Evolutionary conservation across 2,113 vertebrate genomes (phyloP).

Genomic region (Emydura subglobosa): DNA sequence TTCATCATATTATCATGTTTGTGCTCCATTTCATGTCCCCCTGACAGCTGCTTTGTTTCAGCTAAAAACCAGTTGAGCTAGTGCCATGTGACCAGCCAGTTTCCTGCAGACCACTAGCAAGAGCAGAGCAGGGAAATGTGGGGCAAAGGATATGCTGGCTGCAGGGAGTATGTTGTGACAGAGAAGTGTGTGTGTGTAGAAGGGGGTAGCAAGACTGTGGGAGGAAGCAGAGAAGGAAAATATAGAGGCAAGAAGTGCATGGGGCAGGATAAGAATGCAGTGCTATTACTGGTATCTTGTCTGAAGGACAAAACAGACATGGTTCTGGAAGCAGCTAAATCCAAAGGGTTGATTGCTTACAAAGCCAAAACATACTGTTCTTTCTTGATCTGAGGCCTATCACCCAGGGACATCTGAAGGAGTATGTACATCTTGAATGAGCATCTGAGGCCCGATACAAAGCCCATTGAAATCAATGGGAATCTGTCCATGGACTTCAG

Average conservation of each 20-base stretch:
- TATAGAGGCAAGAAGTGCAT: neutral
- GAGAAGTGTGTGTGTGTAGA: neutral
- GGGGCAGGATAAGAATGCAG: neutral
- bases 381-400: too few species aligned
- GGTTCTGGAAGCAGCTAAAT: too few species aligned
- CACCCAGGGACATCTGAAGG: too few species aligned
- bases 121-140: neutral
- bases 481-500: neutral
- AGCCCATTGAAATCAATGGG: neutral
- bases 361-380: too few species aligned
- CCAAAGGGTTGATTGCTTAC: too few species aligned
- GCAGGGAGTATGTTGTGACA: neutral
- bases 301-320: too few species aligned
- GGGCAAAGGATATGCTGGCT: neutral
- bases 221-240: neutral
- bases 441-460: neutral
- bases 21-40: conserved; percentile 45
- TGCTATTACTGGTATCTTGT: neutral
- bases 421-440: neutral
- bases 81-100: conserved; percentile 20
- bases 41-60: conserved; percentile 55
- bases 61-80: conserved; percentile 48
- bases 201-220: neutral
- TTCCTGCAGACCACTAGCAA: neutral
- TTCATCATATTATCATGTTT: conserved; percentile 32